These are phyloP conservation scores for Indicator maculatus DNA, from an alignment of 2,113 vertebrate genomes.

Conservation along the genomic window DNA sequence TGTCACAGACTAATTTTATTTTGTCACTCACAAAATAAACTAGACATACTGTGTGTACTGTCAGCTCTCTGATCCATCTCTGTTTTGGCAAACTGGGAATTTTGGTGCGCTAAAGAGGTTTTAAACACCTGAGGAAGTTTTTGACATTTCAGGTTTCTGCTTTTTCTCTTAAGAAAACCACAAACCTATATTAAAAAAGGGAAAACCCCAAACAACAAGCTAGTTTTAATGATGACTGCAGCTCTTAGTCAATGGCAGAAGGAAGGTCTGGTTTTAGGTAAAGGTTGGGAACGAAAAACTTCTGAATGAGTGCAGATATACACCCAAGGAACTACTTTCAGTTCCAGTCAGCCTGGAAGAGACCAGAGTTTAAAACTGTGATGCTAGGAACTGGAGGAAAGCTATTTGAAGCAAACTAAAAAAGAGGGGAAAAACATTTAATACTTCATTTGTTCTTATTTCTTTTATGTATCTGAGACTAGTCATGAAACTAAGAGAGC, in stretches of 20 bases:
- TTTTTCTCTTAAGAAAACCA: background rate
- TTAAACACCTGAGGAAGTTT: background rate
- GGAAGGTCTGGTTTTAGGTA: background rate
- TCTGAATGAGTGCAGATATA: background rate
- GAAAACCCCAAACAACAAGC: background rate
- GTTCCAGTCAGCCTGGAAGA: background rate
- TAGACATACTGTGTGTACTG: accelerated
- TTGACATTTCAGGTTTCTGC: background rate
- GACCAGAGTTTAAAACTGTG: background rate
- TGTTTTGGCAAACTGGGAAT: background rate
- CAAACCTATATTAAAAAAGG: background rate
- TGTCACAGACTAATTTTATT: background rate
- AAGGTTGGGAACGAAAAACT: background rate
- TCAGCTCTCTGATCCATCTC: background rate
- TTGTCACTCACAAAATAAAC: background rate
- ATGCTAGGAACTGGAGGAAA: background rate
- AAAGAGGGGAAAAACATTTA: background rate
- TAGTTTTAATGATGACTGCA: background rate
- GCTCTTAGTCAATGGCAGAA: background rate
- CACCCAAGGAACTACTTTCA: background rate
- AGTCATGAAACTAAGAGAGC: background rate
- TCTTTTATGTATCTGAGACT: background rate
- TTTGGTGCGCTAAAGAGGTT: background rate
- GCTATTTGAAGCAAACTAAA: background rate
- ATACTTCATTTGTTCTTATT: background rate